A percentile compares a stretch with the other conserved stretches of the same genome.
phyloP scores from a whole-genome alignment of 1,140 invertebrate species.

The Trichomalopsis sarcophagae region DNA sequence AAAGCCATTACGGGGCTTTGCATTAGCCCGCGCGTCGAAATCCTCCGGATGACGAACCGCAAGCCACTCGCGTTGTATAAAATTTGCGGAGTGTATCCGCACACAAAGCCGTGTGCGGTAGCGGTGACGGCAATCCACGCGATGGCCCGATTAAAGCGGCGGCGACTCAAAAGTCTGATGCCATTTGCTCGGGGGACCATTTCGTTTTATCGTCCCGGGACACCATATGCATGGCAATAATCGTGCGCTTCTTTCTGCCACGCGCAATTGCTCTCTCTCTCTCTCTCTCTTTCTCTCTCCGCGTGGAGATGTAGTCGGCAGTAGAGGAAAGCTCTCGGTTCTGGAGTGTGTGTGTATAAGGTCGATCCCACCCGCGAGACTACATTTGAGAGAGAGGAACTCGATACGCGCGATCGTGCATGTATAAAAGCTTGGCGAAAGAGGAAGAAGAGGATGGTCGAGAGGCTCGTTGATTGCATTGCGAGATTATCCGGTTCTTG shows the following conservation, averaged over 20 bases:
- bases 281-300: not conserved
- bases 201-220: slow-evolving; percentile 68
- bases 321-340: not conserved
- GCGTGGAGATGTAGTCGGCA: not conserved
- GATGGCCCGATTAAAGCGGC: slow-evolving; percentile 66
- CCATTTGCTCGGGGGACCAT: slow-evolving; percentile 60
- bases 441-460: not conserved
- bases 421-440: slow-evolving; percentile 4
- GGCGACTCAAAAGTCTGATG: slow-evolving; percentile 64
- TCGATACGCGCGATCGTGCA: not conserved
- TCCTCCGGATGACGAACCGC: not conserved
- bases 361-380: not conserved
- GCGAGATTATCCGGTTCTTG: not conserved
- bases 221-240: slow-evolving; percentile 72
- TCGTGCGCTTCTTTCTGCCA: slow-evolving; percentile 56
- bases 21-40: too few species aligned
- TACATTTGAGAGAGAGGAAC: not conserved
- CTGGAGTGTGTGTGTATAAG: not conserved
- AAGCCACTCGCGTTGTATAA: not conserved
- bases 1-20: not conserved
- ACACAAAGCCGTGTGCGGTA: not conserved
- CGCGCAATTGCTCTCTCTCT: slow-evolving; percentile 7
- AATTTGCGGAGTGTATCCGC: not conserved
- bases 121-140: slow-evolving; percentile 43
- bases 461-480: not conserved